These are phyloP conservation scores for Timandra comae DNA, from an alignment of 2,888 invertebrate species.

Conservation along the genomic window DNA sequence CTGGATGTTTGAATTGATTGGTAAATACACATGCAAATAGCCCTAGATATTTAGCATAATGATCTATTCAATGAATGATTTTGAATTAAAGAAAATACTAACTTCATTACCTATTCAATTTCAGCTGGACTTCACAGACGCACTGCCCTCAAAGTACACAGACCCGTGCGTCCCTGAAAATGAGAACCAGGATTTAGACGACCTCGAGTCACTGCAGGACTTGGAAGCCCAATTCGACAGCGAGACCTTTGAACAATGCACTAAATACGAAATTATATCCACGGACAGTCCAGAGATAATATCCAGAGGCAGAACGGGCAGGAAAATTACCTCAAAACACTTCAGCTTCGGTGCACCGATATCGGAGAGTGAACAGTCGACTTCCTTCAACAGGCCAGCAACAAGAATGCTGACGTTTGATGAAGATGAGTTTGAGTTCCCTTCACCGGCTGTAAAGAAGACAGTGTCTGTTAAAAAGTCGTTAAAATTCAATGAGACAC, in stretches of 20 bases:
- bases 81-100: too few relatives aligned
- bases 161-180: too few relatives aligned
- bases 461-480: slow-evolving; percentile 54
- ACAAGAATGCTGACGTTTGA: slow-evolving; percentile 64
- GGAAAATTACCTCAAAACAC: slow-evolving; percentile 51
- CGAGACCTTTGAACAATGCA: slow-evolving; percentile 59
- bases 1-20: too few relatives aligned
- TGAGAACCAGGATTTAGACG: too few relatives aligned
- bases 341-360: slow-evolving; percentile 67
- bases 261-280: slow-evolving; percentile 69
- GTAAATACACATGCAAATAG: too few relatives aligned
- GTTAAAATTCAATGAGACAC: slow-evolving; percentile 55
- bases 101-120: slow-evolving; percentile 7
- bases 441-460: slow-evolving; percentile 50
- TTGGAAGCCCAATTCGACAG: slow-evolving; percentile 64
- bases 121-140: slow-evolving; percentile 61
- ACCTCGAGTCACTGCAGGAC: slow-evolving; percentile 59
- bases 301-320: slow-evolving; percentile 47
- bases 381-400: slow-evolving; percentile 58
- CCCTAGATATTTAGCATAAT: too few relatives aligned
- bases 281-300: slow-evolving; percentile 70
- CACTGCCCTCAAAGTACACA: slow-evolving; percentile 37
- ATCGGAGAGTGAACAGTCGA: slow-evolving; percentile 54
- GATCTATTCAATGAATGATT: too few relatives aligned
- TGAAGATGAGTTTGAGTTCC: slow-evolving; percentile 60